Base-by-base conservation (phyloP, 2,888 invertebrate genomes). In the Autographa pulchrina region DNA sequence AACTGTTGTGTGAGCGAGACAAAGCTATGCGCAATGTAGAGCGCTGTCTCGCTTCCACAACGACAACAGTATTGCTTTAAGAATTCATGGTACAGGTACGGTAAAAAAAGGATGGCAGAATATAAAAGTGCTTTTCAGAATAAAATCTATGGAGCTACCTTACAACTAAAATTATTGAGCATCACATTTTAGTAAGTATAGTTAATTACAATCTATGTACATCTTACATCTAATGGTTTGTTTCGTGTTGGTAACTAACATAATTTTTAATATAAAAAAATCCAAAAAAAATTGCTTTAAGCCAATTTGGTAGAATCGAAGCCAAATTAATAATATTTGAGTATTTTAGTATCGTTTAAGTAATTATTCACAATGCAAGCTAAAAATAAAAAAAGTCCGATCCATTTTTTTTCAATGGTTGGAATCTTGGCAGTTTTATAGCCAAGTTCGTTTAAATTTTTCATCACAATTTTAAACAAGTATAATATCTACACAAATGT, bases 131-230 rank as follows among this genome's bases (percentile, higher is more conserved):
- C n/a, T 48, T 0, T 38, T 43, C 31, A 56, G 2, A 52, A 38
- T 20, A 20, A 75, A 84, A 63, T 32, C 67, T 70, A 69, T 82
- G 48, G 74, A 71, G 72, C 67, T 73, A 75, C 62, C 76, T 83
- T 83, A 81, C 70, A 76, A 71, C 83, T 88, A 89, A 78, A 83
- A 88, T 91, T 90, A 92, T 89, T 93, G 93, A 93, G 92, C 93
- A 93, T 93, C 90, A 91, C 89, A 91, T 87, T 91, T 92, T 90
- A 90, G 88, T 91, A 81, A 90, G 88, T 90, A 81, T 79, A 80
- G 81, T 85, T 86, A 86, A 78, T 82, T 74, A 84, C 70, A 81
- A 68, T 52, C 69, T 84, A 85, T 84, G 72, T 84, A 85, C 82
- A 86, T 41, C 75, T 80, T 81, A 84, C 13, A 32, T 65, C 70